Evolutionary conservation across 1,140 invertebrate genomes (phyloP).

Genomic region (Watersipora subatra): DNA sequence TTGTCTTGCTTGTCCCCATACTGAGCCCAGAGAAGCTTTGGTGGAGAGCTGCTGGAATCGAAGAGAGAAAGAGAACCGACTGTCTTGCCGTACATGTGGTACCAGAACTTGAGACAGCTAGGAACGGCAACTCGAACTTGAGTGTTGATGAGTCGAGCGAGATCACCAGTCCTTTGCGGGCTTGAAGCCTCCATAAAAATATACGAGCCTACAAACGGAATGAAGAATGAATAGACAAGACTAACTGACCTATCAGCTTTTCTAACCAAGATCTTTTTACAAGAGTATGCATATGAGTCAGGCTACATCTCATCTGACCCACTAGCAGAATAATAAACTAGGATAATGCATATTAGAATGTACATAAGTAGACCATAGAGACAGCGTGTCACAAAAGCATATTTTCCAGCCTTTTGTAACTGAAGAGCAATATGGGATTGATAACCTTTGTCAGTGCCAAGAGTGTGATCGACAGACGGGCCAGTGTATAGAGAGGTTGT

Average conservation of each 20-base stretch:
- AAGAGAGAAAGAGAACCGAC: neutral
- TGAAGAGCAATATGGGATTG: too few species aligned
- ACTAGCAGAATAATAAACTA: too few species aligned
- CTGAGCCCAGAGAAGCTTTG: constrained; percentile 7
- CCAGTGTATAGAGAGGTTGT: constrained; percentile 16
- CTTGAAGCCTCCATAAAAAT: constrained; percentile 28
- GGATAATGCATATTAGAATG: too few species aligned
- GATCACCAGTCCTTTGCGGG: constrained; percentile 31
- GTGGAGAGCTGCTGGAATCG: neutral
- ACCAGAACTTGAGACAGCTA: constrained; percentile 33
- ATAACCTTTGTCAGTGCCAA: constrained; percentile 7
- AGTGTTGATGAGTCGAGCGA: constrained; percentile 16
- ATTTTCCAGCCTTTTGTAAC: too few species aligned
- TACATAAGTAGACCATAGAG: too few species aligned
- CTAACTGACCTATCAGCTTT: too few species aligned
- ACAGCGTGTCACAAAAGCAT: too few species aligned
- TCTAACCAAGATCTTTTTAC: too few species aligned
- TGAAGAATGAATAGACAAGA: too few species aligned
- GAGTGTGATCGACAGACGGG: constrained; percentile 14
- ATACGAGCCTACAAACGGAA: constrained; percentile 15
- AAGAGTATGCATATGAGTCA: too few species aligned
- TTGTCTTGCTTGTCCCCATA: constrained; percentile 9
- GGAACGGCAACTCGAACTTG: neutral
- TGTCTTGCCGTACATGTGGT: constrained; percentile 29
- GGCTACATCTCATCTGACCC: too few species aligned